phyloP scores from a whole-genome alignment of 2,797 vertebrate species.

The Xyrichtys novacula region DNA sequence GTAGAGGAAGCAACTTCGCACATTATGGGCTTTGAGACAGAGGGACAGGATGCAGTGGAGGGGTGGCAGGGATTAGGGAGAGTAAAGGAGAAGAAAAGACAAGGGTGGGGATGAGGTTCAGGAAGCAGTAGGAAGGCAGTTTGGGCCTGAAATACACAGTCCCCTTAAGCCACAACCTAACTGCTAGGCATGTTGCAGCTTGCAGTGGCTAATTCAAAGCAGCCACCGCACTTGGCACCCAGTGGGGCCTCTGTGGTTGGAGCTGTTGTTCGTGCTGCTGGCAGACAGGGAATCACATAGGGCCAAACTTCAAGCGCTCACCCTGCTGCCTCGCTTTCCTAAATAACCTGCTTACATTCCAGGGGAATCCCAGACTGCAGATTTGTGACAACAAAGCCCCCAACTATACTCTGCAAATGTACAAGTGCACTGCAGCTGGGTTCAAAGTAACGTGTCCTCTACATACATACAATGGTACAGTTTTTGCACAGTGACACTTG shows the following conservation, averaged over 20 bases:
- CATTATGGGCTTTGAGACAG: constrained; percentile 64
- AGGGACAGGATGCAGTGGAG: constrained; percentile 59
- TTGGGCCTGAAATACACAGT: constrained; percentile 63
- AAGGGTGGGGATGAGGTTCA: constrained; percentile 64
- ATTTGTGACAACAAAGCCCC: constrained; percentile 62
- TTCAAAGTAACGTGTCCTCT: constrained; percentile 25
- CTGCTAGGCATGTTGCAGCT: constrained; percentile 84
- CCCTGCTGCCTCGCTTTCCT: constrained; percentile 50
- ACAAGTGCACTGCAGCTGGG: constrained; percentile 35
- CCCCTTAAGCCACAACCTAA: constrained; percentile 74
- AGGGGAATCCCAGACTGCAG: constrained; percentile 77
- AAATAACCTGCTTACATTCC: constrained; percentile 72
- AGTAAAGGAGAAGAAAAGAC: constrained; percentile 62
- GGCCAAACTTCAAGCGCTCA: constrained; percentile 61
- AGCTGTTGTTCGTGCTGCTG: constrained; percentile 78
- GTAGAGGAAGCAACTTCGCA: constrained; percentile 66
- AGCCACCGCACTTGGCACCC: constrained; percentile 83
- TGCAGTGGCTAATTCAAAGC: constrained; percentile 85
- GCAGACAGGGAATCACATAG: constrained; percentile 69
- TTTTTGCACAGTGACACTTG: constrained; percentile 48
- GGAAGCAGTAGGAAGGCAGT: constrained; percentile 76
- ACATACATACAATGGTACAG: constrained; percentile 13
- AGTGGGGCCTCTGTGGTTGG: constrained; percentile 80
- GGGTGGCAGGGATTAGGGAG: constrained; percentile 52
- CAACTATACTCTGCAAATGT: constrained; percentile 45